Evolutionary conservation across 2,888 invertebrate species (phyloP).

Genomic region (Pedicia rivosa): DNA sequence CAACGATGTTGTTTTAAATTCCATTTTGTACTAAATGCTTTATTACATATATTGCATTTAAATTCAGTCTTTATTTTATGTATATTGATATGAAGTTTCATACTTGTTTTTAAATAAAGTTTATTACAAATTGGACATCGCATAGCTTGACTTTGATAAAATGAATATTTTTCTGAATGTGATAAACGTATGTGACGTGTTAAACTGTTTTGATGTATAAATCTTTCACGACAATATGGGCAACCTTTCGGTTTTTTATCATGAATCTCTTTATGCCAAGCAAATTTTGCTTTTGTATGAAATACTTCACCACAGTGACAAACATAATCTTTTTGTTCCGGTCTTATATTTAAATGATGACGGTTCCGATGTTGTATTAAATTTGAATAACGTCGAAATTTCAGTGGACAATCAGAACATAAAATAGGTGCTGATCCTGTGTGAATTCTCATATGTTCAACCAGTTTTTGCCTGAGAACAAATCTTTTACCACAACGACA

Average conservation of each 20-base stretch:
- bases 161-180: conserved; percentile 61
- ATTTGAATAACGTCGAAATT: conserved; percentile 70
- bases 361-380: conserved; percentile 69
- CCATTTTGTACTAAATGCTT: conserved; percentile 78
- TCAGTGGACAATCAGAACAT: conserved; percentile 63
- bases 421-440: conserved; percentile 67
- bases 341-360: conserved; percentile 56
- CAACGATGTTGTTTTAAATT: conserved; percentile 78
- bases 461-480: conserved; percentile 62
- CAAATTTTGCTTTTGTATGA: conserved; percentile 67
- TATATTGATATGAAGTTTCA: conserved; percentile 63
- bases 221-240: conserved; percentile 71
- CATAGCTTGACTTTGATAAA: conserved; percentile 39
- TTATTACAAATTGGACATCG: conserved; percentile 67
- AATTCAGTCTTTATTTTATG: conserved; percentile 63
- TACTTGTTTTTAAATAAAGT: conserved; percentile 60
- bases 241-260: conserved; percentile 70
- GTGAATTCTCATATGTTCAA: conserved; percentile 70
- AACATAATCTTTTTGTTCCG: conserved; percentile 53
- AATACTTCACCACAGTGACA: conserved; percentile 68
- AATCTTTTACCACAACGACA: conserved; percentile 74
- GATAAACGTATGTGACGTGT: conserved; percentile 68
- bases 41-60: conserved; percentile 68
- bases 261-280: conserved; percentile 77
- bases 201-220: conserved; percentile 67